A percentile compares a stretch with the other conserved stretches of the same genome.
phyloP scores from a whole-genome alignment of 2,113 vertebrate species.

The Equus quagga region DNA sequence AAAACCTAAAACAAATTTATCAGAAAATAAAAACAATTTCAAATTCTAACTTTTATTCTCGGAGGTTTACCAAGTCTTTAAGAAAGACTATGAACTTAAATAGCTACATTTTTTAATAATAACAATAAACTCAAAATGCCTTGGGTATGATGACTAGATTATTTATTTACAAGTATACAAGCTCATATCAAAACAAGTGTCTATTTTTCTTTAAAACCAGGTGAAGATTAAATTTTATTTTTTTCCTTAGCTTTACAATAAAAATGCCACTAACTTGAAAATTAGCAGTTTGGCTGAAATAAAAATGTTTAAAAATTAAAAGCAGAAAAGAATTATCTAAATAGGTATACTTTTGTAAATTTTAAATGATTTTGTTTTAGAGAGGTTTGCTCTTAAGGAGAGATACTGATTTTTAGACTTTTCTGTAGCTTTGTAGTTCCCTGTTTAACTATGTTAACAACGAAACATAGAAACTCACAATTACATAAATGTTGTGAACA shows the following conservation, averaged over 20 bases:
- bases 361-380: conserved; percentile 43
- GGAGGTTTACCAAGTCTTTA: conserved; percentile 25
- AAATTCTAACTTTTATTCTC: conserved; percentile 41
- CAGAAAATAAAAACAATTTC: conserved; percentile 24
- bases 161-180: background rate
- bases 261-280: conserved; percentile 45
- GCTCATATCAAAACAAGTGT: conserved; percentile 32
- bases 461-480: background rate
- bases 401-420: conserved; percentile 4
- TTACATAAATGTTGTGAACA: conserved; percentile 2
- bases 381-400: background rate
- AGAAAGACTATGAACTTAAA: background rate
- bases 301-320: conserved; percentile 39
- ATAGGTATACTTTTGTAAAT: background rate
- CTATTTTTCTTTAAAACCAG: background rate
- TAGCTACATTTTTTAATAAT: background rate
- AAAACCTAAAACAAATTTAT: background rate
- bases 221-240: background rate
- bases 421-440: conserved; percentile 12
- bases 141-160: background rate
- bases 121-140: background rate
- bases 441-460: background rate
- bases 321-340: background rate
- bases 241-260: conserved; percentile 1
- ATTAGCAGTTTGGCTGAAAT: background rate